A percentile compares a stretch with the other conserved stretches of the same genome.
Evolutionary conservation across 2,888 invertebrate genomes (phyloP).

Genomic region (Venustoraphidia nigricollis): DNA sequence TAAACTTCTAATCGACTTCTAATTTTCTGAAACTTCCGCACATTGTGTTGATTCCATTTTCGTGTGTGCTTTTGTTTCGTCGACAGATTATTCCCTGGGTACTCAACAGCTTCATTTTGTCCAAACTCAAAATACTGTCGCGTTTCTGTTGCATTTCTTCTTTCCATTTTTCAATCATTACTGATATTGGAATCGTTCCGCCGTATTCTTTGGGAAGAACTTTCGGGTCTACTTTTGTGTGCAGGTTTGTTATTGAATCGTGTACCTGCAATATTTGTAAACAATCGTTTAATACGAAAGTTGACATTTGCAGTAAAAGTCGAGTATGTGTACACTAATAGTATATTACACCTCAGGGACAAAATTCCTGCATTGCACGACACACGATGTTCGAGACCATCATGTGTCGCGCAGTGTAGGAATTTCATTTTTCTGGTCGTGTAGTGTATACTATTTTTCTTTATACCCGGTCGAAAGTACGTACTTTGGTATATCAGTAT

Average conservation of each 20-base stretch:
- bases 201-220: slow-evolving; percentile 60
- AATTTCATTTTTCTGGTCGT: no score
- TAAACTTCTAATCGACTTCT: slow-evolving; percentile 39
- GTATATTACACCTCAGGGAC: slow-evolving; percentile 16
- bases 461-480: no score
- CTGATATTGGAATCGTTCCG: slow-evolving; percentile 48
- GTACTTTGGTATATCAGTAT: no score
- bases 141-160: slow-evolving; percentile 42
- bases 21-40: slow-evolving; percentile 53
- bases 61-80: slow-evolving; percentile 20
- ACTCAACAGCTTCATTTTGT: slow-evolving; percentile 47
- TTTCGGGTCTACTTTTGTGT: slow-evolving; percentile 38
- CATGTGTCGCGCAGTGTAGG: no score
- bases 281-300: no score
- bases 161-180: slow-evolving; percentile 57
- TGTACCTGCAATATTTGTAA: slow-evolving; percentile 31
- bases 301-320: no score
- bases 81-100: slow-evolving; percentile 38
- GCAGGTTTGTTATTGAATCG: slow-evolving; percentile 39
- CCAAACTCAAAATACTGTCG: slow-evolving; percentile 40
- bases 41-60: slow-evolving; percentile 15
- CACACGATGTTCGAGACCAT: no score
- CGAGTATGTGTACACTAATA: not conserved
- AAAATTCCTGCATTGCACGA: no score
- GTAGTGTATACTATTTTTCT: no score